Conservation (phyloP, 1,140 invertebrate genomes). For the Bombus balteatus region DNA sequence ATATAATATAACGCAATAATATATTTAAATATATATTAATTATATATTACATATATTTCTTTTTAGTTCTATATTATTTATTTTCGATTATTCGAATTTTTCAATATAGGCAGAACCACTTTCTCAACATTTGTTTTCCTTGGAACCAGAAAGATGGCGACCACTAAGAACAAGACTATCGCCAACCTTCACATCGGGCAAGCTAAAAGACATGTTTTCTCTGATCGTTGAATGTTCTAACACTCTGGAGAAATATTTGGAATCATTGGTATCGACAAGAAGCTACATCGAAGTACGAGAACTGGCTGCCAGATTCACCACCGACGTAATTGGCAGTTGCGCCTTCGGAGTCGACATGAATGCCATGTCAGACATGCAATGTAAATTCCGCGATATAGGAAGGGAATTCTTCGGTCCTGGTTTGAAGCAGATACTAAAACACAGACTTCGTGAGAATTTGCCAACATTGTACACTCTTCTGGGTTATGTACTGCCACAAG, state of each 20-base stretch:
- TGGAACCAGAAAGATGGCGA: slow-evolving; percentile 81
- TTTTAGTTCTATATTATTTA: neutral
- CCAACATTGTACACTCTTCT: slow-evolving; percentile 64
- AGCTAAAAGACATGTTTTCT: slow-evolving; percentile 75
- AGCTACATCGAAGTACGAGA: slow-evolving; percentile 81
- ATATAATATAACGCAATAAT: no score
- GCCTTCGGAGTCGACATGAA: slow-evolving; percentile 78
- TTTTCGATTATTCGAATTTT: neutral
- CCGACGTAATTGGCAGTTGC: slow-evolving; percentile 82
- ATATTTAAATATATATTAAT: no score
- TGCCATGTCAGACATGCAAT: slow-evolving; percentile 79
- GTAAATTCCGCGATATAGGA: slow-evolving; percentile 79
- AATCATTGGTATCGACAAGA: slow-evolving; percentile 65
- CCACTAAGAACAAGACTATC: slow-evolving; percentile 80
- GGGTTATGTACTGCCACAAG: slow-evolving; percentile 49
- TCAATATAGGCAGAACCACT: slow-evolving; percentile 65
- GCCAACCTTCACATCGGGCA: slow-evolving; percentile 64
- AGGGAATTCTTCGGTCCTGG: slow-evolving; percentile 75
- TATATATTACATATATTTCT: no score
- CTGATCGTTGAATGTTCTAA: slow-evolving; percentile 70
- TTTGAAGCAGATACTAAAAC: slow-evolving; percentile 76
- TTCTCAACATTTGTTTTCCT: slow-evolving; percentile 71
- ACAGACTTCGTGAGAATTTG: slow-evolving; percentile 59
- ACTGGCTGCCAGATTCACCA: slow-evolving; percentile 80
- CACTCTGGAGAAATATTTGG: slow-evolving; percentile 74